Evolutionary conservation across 2,888 invertebrate genomes (phyloP), one percentile per base, ranked within the genome.

Genomic region (Noctua comes): DNA sequence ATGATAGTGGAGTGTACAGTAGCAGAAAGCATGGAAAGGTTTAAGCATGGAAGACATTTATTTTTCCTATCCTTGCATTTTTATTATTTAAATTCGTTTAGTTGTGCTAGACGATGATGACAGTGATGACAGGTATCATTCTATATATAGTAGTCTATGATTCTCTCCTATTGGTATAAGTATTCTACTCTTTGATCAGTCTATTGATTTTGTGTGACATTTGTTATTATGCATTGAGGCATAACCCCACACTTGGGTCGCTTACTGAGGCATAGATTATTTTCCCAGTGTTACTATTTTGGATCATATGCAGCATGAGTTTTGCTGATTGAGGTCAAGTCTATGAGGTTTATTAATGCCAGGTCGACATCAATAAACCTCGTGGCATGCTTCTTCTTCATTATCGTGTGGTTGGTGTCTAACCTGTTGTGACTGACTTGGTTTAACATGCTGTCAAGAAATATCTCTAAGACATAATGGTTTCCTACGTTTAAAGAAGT

Each of bases 21-120:
- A 43, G n/a, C 66, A 43, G 46, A 66, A 66, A n/a, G 21, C 64
- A 11, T n/a, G 43, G 8, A 82, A 43, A 16, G 86, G 27, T 83
- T 75, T 0, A 91, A 46, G 72, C 92, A 92, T 0, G 92, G 91
- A 2, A 90, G 65, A 65, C 91, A 92, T 74, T 90, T 88, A 21
- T 85, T 86, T 7, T 87, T 86, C 16, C 83, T 76, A 16, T 88
- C 88, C 27, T 87, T 88, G 59, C 90, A 91, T 40, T n/a, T 40
- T 13, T 7, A 43, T 65, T n/a, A 7, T 65, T 43, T 43, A 5
- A 43, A 46, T 27, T 43, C 1, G 3, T 43, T n/a, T 24, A 40
- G 40, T 8, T 18, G n/a, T n/a, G 43, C 18, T 43, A 16, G n/a
- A n/a, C n/a, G n/a, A n/a, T n/a, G n/a, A n/a, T n/a, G n/a, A n/a